Evolutionary conservation across 2,888 invertebrate genomes (phyloP), one percentile per base, ranked within the genome.

Genomic region (Tenthredo amoena): DNA sequence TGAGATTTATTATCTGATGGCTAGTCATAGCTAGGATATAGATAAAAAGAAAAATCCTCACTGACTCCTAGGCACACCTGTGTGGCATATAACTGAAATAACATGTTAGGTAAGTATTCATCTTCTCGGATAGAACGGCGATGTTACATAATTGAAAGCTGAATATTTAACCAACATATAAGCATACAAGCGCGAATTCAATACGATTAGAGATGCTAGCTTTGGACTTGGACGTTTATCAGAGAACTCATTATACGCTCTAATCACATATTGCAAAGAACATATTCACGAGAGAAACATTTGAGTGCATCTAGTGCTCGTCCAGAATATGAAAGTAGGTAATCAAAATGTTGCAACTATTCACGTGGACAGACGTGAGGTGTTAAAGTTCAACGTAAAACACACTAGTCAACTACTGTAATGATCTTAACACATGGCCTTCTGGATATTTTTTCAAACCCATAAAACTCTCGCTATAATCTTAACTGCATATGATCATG

Each of bases 261-360:
- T 83, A 83, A 83, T 83, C 83, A 83, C 18, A 81, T 40, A 68
- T 83, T 83, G 83, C 68, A n/a, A 47, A 68, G 31, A 68, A 47
- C 55, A 55, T 55, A n/a, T 68, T 62, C 37, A 31, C 31, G 50
- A 34, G 47, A 65, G 18, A 68, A 68, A 65, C 47, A 68, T 83
- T 83, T 47, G 40, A 83, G 65, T 83, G 65, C 31, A 83, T 83
- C 68, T 15, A 65, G 47, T 71, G 34, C 34, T 71, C 21, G 47
- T 58, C 47, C 26, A 9, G 83, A 71, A 83, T 83, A 83, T 83
- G 90, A 90, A 89, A 89, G 89, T 89, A 87, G 86, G 87, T 88
- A 89, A 90, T 90, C 88, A 89, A 88, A 89, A 89, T 83, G 83
- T 83, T 83, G 83, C 83, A 83, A 83, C 83, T 71, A 47, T 83